Evolutionary conservation across 2,888 invertebrate species (phyloP), one percentile per base, ranked within the genome.

Genomic region (Julus scanicus): DNA sequence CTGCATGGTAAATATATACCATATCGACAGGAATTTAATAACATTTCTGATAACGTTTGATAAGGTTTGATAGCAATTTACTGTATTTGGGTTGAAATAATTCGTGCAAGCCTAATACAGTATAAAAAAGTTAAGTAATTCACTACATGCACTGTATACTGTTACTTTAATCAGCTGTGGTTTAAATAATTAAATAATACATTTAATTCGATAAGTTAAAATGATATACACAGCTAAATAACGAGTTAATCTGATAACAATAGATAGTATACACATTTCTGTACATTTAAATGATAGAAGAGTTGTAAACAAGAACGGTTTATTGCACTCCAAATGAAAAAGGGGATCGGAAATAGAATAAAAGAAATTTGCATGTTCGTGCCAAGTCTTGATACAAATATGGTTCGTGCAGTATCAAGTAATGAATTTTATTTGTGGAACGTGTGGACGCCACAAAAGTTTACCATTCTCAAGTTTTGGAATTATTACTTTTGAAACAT

Each of bases 301-400:
- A 71, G 29, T n/a, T n/a, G 29, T 71, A 29, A 71, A 71, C 71
- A 71, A 71, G 29, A 71, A 29, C 71, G 11, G 71, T 71, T 29
- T 71, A 71, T 71, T 71, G 71, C 71, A 71, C 71, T 29, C 71
- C 71, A 11, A 9, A 11, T 71, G 44, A 11, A 71, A 29, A 71
- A 71, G 29, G 29, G 13, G 29, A 71, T 71, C 29, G 29, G n/a
- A 71, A 71, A 71, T 71, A 71, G 71, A 71, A 71, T 71, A 9
- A 71, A 71, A 71, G 71, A 71, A 29, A 71, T 71, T 63, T 63
- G 20, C 63, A 63, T 63, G n/a, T n/a, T n/a, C 5, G 63, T 63
- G 63, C 63, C 63, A 63, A 63, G 63, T n/a, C 20, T 6, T 20
- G 20, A n/a, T 63, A n/a, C 63, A 63, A n/a, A 63, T 20, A 63